Conservation (phyloP, 2,888 invertebrate species). For the Lepidochitona cinerea region DNA sequence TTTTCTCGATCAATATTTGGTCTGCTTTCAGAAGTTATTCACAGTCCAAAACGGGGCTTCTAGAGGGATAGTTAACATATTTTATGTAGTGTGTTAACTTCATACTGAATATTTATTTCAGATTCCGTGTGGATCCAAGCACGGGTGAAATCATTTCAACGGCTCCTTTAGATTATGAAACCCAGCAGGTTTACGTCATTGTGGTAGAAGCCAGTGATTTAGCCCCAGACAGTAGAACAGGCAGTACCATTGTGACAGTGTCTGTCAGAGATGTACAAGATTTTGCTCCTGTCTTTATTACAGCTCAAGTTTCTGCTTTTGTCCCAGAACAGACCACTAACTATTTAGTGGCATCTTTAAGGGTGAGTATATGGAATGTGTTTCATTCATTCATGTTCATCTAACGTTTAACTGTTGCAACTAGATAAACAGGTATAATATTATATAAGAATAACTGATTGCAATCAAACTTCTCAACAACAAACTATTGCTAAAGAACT, state of each 20-base stretch:
- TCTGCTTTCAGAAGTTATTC: too few species aligned
- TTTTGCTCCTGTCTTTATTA: not conserved
- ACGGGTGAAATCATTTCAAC: not conserved
- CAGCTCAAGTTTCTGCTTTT: not conserved
- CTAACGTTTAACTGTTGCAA: too few species aligned
- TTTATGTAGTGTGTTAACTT: too few species aligned
- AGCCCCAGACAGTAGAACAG: not conserved
- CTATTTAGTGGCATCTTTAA: not conserved
- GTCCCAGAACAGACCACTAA: constrained; percentile 3
- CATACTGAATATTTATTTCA: not conserved
- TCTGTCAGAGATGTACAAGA: not conserved
- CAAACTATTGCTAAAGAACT: too few species aligned
- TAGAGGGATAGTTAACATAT: too few species aligned
- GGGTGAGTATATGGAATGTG: too few species aligned
- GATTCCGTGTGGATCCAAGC: not conserved
- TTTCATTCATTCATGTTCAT: too few species aligned
- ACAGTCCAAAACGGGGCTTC: too few species aligned
- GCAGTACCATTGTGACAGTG: not conserved
- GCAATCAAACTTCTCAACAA: too few species aligned
- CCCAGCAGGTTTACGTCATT: not conserved
- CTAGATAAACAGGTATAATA: too few species aligned
- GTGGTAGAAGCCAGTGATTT: not conserved
- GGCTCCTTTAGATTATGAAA: not conserved
- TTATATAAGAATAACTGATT: too few species aligned
- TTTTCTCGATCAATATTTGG: too few species aligned